A percentile compares a stretch with the other conserved stretches of the same genome.
Evolutionary conservation across 30 jellyfish, hydroid and myxozoan species (phyloP).

Genomic region (Pseudorhiza aurosa): DNA sequence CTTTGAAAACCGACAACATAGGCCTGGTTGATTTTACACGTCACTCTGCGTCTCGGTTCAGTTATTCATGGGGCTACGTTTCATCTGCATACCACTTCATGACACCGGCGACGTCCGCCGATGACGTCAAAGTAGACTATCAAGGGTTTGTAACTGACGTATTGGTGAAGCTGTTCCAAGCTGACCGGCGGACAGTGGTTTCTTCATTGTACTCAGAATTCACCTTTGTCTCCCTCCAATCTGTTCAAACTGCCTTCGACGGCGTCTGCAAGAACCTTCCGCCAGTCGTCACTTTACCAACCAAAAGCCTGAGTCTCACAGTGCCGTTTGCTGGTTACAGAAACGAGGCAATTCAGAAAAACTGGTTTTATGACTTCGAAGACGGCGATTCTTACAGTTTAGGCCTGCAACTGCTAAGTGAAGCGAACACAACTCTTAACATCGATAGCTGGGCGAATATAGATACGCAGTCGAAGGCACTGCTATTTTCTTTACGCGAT

Average conservation of each 20-base stretch:
- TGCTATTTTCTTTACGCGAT: conserved; percentile 49
- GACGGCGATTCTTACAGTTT: conserved; percentile 70
- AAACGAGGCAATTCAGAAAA: conserved; percentile 27
- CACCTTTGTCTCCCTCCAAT: conserved; percentile 15
- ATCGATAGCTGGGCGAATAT: conserved; percentile 62
- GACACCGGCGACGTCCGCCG: conserved; percentile 8
- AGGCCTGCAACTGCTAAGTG: conserved; percentile 25
- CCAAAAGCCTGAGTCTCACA: conserved; percentile 27
- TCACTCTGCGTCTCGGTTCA: conserved; percentile 30
- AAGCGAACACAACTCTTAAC: conserved; percentile 26
- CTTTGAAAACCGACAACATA: conserved; percentile 34
- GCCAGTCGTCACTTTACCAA: conserved; percentile 52
- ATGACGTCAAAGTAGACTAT: conserved; percentile 41
- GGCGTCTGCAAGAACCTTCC: conserved; percentile 79
- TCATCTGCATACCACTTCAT: conserved; percentile 25
- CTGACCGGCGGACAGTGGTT: conserved; percentile 64
- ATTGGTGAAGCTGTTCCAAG: conserved; percentile 52
- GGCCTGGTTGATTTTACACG: conserved; percentile 56
- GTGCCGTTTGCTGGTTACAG: conserved; percentile 67
- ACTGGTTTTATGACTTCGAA: conserved; percentile 82
- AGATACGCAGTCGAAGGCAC: conserved; percentile 13
- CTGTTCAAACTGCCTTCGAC: conserved; percentile 72
- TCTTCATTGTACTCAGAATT: conserved; percentile 62
- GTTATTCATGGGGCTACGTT: conserved; percentile 72
- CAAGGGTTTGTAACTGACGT: conserved; percentile 50